These are phyloP conservation scores for Hydrotaea cyrtoneurina DNA, from an alignment of 2,888 invertebrate species.

Conservation along the genomic window DNA sequence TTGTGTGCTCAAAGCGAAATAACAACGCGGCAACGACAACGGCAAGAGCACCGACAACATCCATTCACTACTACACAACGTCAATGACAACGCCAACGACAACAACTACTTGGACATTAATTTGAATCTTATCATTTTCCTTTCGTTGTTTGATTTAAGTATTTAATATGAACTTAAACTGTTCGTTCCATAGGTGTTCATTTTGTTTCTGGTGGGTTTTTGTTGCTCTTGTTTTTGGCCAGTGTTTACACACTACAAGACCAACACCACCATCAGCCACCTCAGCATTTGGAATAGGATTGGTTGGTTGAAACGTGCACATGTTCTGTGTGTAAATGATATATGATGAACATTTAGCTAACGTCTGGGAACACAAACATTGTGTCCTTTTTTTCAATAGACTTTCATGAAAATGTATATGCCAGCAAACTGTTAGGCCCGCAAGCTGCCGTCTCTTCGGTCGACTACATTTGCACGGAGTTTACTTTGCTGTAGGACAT, in stretches of 20 bases:
- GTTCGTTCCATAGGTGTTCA: background rate
- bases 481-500: too few relatives aligned
- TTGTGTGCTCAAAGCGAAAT: background rate
- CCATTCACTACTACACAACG: background rate
- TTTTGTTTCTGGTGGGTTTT: background rate
- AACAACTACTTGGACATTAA: constrained; percentile 22
- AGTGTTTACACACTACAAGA: too few relatives aligned
- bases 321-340: constrained; percentile 13
- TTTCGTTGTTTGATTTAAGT: constrained; percentile 30
- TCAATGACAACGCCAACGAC: constrained; percentile 51
- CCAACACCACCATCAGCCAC: background rate
- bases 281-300: background rate
- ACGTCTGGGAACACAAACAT: background rate
- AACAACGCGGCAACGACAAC: background rate
- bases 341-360: background rate
- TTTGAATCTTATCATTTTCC: constrained; percentile 32
- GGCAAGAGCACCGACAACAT: background rate
- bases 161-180: constrained; percentile 42
- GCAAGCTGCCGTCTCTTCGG: background rate
- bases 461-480: background rate
- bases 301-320: background rate
- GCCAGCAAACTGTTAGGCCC: background rate
- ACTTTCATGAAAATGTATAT: background rate
- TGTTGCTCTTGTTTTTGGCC: too few relatives aligned
- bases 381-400: background rate